phyloP scores from a whole-genome alignment of 2,797 vertebrate species.

The Loriculus beryllinus region DNA sequence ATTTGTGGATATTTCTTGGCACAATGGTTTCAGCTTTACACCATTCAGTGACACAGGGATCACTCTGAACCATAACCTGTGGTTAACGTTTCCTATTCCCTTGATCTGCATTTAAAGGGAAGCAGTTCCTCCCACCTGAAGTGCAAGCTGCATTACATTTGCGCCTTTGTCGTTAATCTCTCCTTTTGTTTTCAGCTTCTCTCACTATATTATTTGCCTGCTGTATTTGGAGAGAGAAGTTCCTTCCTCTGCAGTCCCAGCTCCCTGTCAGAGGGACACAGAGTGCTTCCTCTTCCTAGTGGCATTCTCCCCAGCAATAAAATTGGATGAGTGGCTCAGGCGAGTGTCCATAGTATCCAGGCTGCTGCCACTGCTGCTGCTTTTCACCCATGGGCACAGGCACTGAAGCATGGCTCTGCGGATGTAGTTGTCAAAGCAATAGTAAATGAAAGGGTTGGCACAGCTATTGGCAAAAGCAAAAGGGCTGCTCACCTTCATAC shows the following conservation, averaged over 20 bases:
- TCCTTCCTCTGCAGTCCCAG: not conserved
- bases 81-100: not conserved
- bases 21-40: not conserved
- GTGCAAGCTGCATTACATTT: not conserved
- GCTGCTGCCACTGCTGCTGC: slow-evolving; percentile 26
- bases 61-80: not conserved
- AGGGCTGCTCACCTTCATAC: slow-evolving; percentile 72
- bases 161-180: not conserved
- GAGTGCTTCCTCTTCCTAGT: slow-evolving; percentile 68
- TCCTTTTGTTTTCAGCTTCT: not conserved
- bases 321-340: slow-evolving; percentile 65
- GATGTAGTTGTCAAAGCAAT: slow-evolving; percentile 73
- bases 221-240: not conserved
- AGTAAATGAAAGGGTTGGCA: slow-evolving; percentile 79
- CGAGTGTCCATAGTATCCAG: slow-evolving; percentile 65
- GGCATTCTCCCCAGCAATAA: slow-evolving; percentile 21
- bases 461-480: slow-evolving; percentile 81
- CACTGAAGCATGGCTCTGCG: slow-evolving; percentile 55
- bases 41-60: not conserved
- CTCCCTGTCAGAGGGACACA: slow-evolving; percentile 61
- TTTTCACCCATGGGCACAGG: slow-evolving; percentile 62
- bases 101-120: not conserved
- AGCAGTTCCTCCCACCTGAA: not conserved
- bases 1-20: not conserved
- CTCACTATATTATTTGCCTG: not conserved